These are phyloP conservation scores for Spatulosminthurus flaviceps DNA, from an alignment of 2,888 invertebrate species.

Conservation along the genomic window DNA sequence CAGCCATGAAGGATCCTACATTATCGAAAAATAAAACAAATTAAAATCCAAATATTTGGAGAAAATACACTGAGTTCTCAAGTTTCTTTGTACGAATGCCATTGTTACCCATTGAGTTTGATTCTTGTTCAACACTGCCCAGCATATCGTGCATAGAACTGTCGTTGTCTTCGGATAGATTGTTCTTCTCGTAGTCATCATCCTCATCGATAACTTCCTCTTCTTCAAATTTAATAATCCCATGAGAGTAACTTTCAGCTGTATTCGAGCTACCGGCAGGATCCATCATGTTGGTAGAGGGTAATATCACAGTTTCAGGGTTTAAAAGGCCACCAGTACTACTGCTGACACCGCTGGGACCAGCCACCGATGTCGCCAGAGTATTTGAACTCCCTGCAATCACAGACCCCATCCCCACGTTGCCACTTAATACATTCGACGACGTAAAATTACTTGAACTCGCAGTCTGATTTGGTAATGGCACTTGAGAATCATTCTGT, in stretches of 20 bases:
- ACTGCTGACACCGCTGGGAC: slow-evolving; percentile 48
- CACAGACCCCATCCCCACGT: slow-evolving; percentile 16
- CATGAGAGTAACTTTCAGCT: slow-evolving; percentile 33
- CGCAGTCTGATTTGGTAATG: slow-evolving; percentile 15
- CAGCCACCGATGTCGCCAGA: slow-evolving; percentile 34
- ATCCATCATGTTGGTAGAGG: slow-evolving; percentile 34
- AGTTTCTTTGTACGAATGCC: too few species aligned
- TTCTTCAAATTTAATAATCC: slow-evolving; percentile 59
- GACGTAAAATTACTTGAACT: not conserved
- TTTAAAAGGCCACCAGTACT: slow-evolving; percentile 43
- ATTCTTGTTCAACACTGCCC: slow-evolving; percentile 34
- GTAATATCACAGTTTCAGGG: slow-evolving; percentile 41
- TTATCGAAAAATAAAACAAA: too few species aligned
- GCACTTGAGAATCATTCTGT: slow-evolving; percentile 37
- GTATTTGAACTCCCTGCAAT: slow-evolving; percentile 11
- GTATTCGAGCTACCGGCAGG: slow-evolving; percentile 5
- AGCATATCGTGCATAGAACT: slow-evolving; percentile 58
- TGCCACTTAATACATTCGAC: slow-evolving; percentile 1
- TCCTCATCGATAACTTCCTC: slow-evolving; percentile 50
- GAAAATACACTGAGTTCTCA: too few species aligned
- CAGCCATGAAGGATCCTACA: slow-evolving; percentile 33
- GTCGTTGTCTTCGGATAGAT: slow-evolving; percentile 59
- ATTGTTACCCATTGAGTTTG: slow-evolving; percentile 24
- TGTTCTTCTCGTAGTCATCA: slow-evolving; percentile 55
- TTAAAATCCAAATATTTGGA: too few species aligned